Evolutionary conservation across 2,113 vertebrate species (phyloP), one percentile per base, ranked within the genome.

Genomic region (Alces alces): DNA sequence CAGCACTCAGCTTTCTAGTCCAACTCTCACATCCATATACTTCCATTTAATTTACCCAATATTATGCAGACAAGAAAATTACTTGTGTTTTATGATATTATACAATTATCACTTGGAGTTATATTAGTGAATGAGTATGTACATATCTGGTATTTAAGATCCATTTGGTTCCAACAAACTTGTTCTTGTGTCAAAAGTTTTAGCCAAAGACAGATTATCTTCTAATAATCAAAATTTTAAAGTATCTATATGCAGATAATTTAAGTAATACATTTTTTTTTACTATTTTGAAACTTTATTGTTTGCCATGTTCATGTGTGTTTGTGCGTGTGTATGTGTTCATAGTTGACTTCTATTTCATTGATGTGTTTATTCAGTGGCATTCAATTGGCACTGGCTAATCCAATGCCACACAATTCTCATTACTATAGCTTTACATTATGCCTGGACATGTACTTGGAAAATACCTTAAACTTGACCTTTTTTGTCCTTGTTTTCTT

Each of bases 31-130:
- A 39, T 70, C 66, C n/a, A 39, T 73, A 73, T 5, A 93, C 90
- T 97, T 85, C 64, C 93, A 21, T 92, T 97, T 98, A 97, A 98
- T 90, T 98, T 93, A 97, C 55, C 33, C 45, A 66, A 33, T 94
- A 61, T 95, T 98, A 97, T 97, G 85, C 87, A 97, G 55, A 94
- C 13, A 97, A 96, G 86, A 76, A 98, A 98, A 98, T 95, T 97
- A 97, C 47, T 95, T 98, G 39, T 96, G 39, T 98, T 97, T 89
- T 92, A 58, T 73, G 84, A 89, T 95, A 33, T 52, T 92, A 97
- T 97, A 82, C 47, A 96, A 2, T 0, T 98, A 91, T 93, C 85
- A 97, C 70, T 94, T 4, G 9, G n/a, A 54, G 66, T 96, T 98
- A 90, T 96, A 87, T 47, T 91, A 57, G 45, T 96, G 16, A 90